Evolutionary conservation across 2,888 invertebrate genomes (phyloP).

Genomic region (Philhelius pedissequus): DNA sequence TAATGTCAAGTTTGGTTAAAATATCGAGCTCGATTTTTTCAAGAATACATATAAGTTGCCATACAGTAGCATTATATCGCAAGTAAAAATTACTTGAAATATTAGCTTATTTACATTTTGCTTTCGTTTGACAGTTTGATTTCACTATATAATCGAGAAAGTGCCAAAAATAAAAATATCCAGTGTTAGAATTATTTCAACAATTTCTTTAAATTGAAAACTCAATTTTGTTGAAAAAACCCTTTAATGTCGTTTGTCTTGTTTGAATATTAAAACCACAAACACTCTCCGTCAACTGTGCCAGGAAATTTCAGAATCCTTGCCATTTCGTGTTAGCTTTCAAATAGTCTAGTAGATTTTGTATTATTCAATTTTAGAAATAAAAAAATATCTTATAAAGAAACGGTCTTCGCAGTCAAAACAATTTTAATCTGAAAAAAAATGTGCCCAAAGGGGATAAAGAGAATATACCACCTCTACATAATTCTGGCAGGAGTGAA

Average conservation of each 20-base stretch:
- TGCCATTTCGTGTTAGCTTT: conserved; percentile 40
- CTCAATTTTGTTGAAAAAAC: conserved; percentile 44
- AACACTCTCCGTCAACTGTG: conserved; percentile 14
- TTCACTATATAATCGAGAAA: too few species aligned
- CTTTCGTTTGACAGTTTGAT: too few species aligned
- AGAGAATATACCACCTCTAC: conserved; percentile 24
- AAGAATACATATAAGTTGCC: too few species aligned
- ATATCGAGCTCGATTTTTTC: too few species aligned
- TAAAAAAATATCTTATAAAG: conserved; percentile 54
- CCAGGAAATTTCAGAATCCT: conserved; percentile 33
- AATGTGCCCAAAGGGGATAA: conserved; percentile 5
- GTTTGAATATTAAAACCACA: conserved; percentile 39
- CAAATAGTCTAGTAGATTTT: conserved; percentile 21
- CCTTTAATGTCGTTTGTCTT: conserved; percentile 30
- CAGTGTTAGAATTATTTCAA: not conserved
- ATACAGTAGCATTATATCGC: too few species aligned
- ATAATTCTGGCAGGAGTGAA: conserved; percentile 20
- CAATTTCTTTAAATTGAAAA: conserved; percentile 22
- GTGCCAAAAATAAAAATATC: not conserved
- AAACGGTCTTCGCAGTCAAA: not conserved
- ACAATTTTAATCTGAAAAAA: conserved; percentile 13
- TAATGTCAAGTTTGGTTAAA: too few species aligned
- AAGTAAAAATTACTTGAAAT: too few species aligned
- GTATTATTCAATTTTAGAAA: conserved; percentile 24
- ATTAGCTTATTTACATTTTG: too few species aligned